These are phyloP conservation scores for Drosophila mettleri DNA, from an alignment of 2,888 invertebrate species.

Conservation along the genomic window DNA sequence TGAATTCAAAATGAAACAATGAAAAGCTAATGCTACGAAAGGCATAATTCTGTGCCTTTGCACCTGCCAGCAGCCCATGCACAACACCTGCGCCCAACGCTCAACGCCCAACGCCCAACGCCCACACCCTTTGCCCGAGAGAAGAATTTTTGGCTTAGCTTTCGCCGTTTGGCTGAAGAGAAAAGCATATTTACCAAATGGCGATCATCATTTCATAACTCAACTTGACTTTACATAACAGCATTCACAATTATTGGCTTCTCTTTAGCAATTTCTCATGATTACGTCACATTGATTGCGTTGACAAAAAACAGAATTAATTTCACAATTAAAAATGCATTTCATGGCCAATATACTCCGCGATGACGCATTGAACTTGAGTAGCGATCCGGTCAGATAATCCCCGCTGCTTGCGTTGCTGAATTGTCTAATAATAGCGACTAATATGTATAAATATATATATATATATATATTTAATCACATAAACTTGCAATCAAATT, in stretches of 20 bases:
- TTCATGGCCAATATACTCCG: background rate
- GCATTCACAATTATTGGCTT: background rate
- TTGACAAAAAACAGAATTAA: background rate
- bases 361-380: slow-evolving; percentile 39
- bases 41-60: background rate
- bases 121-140: background rate
- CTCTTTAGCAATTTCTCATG: slow-evolving; percentile 19
- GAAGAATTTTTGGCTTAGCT: slow-evolving; percentile 4
- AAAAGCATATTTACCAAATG: background rate
- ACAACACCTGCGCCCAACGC: background rate
- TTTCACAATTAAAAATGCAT: slow-evolving; percentile 11
- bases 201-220: background rate
- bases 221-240: slow-evolving; percentile 36
- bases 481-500: slow-evolving; percentile 18
- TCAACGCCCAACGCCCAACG: no score
- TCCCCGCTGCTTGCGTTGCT: slow-evolving; percentile 1
- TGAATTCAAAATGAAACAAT: slow-evolving; percentile 10
- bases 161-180: slow-evolving; percentile 1
- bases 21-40: background rate
- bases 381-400: slow-evolving; percentile 15
- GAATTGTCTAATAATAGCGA: slow-evolving; percentile 9
- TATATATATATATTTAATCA: slow-evolving; percentile 10
- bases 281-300: slow-evolving; percentile 5
- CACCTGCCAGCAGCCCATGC: background rate
- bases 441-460: slow-evolving; percentile 16